Percentiles rank a stretch among this genome's conserved stretches.
Evolutionary conservation across 2,797 vertebrate genomes (phyloP).

Genomic region (Lacerta agilis): DNA sequence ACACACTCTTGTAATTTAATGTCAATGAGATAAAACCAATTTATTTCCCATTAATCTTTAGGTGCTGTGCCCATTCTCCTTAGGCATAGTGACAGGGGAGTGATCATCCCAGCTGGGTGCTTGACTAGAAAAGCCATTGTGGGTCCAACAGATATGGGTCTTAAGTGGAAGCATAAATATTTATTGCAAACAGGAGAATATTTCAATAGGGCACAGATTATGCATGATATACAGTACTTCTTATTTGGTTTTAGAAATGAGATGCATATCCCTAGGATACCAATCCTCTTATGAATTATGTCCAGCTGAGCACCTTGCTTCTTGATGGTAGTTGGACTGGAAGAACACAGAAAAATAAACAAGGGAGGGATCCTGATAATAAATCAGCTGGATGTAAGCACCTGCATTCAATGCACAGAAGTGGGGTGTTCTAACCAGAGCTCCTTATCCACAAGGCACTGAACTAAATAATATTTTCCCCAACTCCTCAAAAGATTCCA

Average conservation of each 20-base stretch:
- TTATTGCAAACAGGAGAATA: fast-evolving
- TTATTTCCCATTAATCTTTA: slow-evolving; percentile 6
- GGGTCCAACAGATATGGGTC: background rate
- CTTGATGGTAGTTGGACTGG: background rate
- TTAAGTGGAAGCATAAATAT: background rate
- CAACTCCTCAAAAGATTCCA: too few species aligned
- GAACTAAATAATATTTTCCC: background rate
- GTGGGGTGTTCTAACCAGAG: background rate
- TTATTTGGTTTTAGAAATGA: background rate
- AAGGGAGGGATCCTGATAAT: background rate
- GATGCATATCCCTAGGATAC: background rate
- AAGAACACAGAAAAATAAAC: background rate
- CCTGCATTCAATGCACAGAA: background rate
- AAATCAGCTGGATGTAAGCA: background rate
- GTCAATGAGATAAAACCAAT: background rate
- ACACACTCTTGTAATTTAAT: background rate
- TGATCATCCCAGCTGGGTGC: slow-evolving; percentile 8
- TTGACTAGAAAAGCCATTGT: slow-evolving; percentile 14
- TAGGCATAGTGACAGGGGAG: background rate
- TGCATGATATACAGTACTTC: background rate
- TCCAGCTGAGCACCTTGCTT: background rate
- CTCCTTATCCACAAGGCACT: background rate
- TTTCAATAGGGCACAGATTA: fast-evolving
- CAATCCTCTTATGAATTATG: background rate
- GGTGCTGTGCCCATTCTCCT: background rate